These are phyloP conservation scores for Otolemur garnettii DNA, from an alignment of 2,113 vertebrate genomes.

Conservation along the genomic window DNA sequence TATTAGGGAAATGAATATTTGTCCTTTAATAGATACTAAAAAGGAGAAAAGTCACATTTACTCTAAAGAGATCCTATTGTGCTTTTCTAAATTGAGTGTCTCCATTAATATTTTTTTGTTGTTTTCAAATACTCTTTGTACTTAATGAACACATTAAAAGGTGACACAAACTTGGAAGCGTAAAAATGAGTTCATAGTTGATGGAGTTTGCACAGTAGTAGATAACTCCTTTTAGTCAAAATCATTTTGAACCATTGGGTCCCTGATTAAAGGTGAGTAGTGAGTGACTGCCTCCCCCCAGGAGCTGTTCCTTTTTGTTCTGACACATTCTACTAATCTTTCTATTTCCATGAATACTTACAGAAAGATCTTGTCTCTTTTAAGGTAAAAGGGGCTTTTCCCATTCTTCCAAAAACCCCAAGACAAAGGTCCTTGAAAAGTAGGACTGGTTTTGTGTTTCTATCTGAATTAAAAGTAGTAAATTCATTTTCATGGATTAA, in stretches of 20 bases:
- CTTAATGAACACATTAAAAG: slow-evolving; percentile 13
- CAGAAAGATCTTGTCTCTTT: not conserved
- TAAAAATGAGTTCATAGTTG: not conserved
- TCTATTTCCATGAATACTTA: not conserved
- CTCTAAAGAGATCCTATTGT: not conserved
- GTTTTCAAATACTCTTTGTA: not conserved
- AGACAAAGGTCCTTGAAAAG: not conserved
- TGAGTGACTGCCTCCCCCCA: not conserved
- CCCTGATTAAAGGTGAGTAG: not conserved
- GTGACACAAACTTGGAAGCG: not conserved
- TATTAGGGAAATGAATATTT: not conserved
- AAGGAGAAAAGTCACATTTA: slow-evolving; percentile 24
- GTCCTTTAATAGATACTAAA: not conserved
- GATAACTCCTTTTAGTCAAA: not conserved
- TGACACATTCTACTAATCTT: not conserved
- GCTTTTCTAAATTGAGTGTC: not conserved
- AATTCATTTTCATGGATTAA: not conserved
- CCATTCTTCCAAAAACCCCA: not conserved
- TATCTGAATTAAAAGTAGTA: not conserved
- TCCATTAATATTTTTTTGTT: not conserved
- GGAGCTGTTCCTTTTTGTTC: not conserved
- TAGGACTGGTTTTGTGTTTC: not conserved
- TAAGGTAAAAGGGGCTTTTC: not conserved
- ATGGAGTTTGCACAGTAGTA: not conserved
- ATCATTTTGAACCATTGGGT: not conserved